Conservation (phyloP, 1,140 invertebrate species). For the Rhysida immarginata region DNA sequence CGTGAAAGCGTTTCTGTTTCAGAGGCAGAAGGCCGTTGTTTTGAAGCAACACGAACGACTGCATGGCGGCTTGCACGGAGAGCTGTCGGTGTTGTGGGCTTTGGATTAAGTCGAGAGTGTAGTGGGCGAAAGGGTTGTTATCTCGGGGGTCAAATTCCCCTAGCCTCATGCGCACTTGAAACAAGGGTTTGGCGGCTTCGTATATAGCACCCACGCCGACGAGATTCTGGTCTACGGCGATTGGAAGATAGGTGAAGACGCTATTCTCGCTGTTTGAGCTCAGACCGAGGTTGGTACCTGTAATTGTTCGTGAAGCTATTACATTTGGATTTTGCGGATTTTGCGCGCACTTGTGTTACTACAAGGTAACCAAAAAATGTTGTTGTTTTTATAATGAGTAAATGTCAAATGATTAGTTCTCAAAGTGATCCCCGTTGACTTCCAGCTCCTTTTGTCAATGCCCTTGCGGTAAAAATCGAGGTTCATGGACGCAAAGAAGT, state of each 20-base stretch:
- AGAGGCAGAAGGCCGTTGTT: constrained; percentile 21
- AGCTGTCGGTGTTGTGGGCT: constrained; percentile 20
- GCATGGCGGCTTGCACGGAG: constrained; percentile 19
- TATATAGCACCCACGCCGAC: constrained; percentile 8
- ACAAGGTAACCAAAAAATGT: no score
- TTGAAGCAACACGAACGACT: constrained; percentile 25
- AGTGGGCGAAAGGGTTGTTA: constrained; percentile 22
- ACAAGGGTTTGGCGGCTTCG: constrained; percentile 24
- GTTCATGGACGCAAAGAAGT: no score
- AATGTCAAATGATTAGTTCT: no score
- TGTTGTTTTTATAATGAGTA: no score
- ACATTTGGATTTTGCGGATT: no score
- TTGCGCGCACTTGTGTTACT: no score
- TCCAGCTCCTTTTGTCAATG: no score
- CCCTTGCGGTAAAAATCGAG: no score
- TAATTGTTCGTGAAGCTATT: no score
- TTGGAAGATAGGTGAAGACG: not conserved
- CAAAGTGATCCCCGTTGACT: no score
- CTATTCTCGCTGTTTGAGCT: not conserved
- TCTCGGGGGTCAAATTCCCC: constrained; percentile 26
- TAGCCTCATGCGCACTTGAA: constrained; percentile 28
- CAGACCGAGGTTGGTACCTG: constrained; percentile 14
- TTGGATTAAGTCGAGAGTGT: constrained; percentile 19
- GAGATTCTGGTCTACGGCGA: constrained; percentile 12
- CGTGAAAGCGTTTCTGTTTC: not conserved